Percentiles rank a stretch among this genome's conserved stretches.
These are phyloP conservation scores for Chrysaora quinquecirrha DNA, from an alignment of 30 jellyfish, hydroid and myxozoan genomes.

Conservation along the genomic window DNA sequence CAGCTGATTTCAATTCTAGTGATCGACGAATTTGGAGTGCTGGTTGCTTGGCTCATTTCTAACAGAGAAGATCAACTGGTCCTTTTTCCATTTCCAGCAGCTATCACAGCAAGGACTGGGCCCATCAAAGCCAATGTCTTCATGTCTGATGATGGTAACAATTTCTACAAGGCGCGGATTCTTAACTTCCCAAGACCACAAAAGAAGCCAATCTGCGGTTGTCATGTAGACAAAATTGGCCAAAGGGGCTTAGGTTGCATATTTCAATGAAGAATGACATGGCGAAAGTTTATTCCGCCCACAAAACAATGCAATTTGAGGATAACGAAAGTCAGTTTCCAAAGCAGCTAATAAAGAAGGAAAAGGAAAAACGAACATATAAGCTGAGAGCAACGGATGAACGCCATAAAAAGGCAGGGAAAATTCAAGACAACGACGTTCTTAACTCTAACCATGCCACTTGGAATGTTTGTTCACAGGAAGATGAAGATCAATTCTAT, in stretches of 20 bases:
- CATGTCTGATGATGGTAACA: conserved; percentile 50
- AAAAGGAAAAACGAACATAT: conserved; percentile 30
- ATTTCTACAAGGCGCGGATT: conserved; percentile 46
- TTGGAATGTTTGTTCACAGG: conserved; percentile 17
- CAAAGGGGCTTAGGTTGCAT: conserved; percentile 27
- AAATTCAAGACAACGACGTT: conserved; percentile 18
- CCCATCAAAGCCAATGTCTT: conserved; percentile 26
- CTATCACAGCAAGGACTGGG: conserved; percentile 38
- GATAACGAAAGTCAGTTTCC: conserved; percentile 22
- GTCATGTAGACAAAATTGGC: conserved; percentile 55
- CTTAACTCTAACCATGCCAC: conserved; percentile 1
- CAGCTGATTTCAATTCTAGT: no score
- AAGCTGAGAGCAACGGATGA: conserved; percentile 28
- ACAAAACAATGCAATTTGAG: conserved; percentile 36
- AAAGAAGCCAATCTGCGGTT: conserved; percentile 45
- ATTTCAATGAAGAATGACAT: conserved; percentile 23
- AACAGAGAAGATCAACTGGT: conserved; percentile 58
- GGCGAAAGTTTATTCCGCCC: conserved; percentile 39
- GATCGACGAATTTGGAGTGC: no score
- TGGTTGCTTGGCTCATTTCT: no score
- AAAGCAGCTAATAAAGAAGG: conserved; percentile 21
- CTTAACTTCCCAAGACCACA: conserved; percentile 19
- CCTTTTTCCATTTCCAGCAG: conserved; percentile 29
- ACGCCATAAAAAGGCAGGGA: conserved; percentile 21
- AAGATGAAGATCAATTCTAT: conserved; percentile 19